These are phyloP conservation scores for Plecturocebus donacophilus DNA, from an alignment of 2,113 vertebrate species.

Conservation along the genomic window DNA sequence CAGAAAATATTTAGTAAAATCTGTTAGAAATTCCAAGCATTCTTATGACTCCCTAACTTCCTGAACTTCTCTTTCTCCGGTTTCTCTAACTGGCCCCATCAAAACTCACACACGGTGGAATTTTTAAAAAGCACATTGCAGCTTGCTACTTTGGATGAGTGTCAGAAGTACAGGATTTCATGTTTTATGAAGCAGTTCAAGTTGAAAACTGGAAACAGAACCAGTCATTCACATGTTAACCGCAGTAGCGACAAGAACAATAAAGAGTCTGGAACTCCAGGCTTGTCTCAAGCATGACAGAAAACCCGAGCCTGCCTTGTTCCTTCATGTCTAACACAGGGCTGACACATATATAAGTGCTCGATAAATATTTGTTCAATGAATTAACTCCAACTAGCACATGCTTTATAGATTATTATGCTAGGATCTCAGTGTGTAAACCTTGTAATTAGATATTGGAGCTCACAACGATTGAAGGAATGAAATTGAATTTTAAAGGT, in stretches of 20 bases:
- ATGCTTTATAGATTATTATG: not conserved
- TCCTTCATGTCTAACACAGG: not conserved
- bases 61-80: slow-evolving; percentile 69
- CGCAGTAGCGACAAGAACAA: not conserved
- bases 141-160: slow-evolving; percentile 1
- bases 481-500: slow-evolving; percentile 41
- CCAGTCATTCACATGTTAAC: not conserved
- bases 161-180: not conserved
- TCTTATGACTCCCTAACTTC: slow-evolving; percentile 79
- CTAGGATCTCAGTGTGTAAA: not conserved
- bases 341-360: not conserved
- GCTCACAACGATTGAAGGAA: not conserved
- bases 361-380: not conserved
- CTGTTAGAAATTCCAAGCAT: slow-evolving; percentile 82
- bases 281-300: not conserved
- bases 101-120: slow-evolving; percentile 24
- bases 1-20: slow-evolving; percentile 78
- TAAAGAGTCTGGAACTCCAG: not conserved
- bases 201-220: not conserved
- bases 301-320: not conserved
- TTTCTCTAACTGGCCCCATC: slow-evolving; percentile 80
- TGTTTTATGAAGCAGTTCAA: slow-evolving; percentile 44
- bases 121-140: not conserved
- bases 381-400: not conserved
- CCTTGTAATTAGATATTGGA: not conserved